Base-by-base conservation (phyloP, 2,797 vertebrate species). In the Mus caroli region DNA sequence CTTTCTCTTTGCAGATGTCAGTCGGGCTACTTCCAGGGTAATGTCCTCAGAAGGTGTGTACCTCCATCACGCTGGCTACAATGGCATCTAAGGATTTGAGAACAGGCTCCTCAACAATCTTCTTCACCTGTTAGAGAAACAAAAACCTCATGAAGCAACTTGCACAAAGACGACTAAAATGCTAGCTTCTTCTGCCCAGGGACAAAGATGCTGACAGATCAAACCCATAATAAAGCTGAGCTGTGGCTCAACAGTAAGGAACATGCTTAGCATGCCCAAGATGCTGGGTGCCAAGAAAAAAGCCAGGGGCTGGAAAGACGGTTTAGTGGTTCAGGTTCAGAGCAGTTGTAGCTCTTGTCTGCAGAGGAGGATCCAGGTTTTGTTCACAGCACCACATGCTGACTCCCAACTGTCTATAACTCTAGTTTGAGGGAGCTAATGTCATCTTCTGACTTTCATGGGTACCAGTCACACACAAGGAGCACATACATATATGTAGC, bases 81-180 rank as follows among this genome's bases (percentile, higher is more conserved):
- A 98, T 97, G 0, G 98, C 98, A 96, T 99, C 99, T 97, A 99
- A 97, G 3, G 98, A 98, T 97, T 99, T 99, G 76, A 99, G 98
- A 98, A 99, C 99, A 1, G 99, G 98, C 95, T 99, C 99, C 0
- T 99, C 99, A 46, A 99, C 99, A 0, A 99, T 99, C 90, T 99
- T 99, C 92, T 99, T 99, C 4, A 99, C 99, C 99, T 99, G 71
- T 3, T 20, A 7, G 90, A 76, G 1, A 62, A 93, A 77, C 4
- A 94, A 83, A 86, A 95, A 54, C 40, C 56, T 34, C 71, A 88
- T 34, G 37, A 76, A 56, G 67, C 64, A 73, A 11, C 12, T 40
- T 56, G 28, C 34, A 71, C 15, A 87, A 78, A 79, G 7, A 40
- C 40, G 54, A 46, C 26, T 14, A 15, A 26, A 34, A 34, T 20